Percentiles rank a stretch among this genome's conserved stretches.
Conservation (phyloP, 2,888 invertebrate genomes). For the Craniophora ligustri region DNA sequence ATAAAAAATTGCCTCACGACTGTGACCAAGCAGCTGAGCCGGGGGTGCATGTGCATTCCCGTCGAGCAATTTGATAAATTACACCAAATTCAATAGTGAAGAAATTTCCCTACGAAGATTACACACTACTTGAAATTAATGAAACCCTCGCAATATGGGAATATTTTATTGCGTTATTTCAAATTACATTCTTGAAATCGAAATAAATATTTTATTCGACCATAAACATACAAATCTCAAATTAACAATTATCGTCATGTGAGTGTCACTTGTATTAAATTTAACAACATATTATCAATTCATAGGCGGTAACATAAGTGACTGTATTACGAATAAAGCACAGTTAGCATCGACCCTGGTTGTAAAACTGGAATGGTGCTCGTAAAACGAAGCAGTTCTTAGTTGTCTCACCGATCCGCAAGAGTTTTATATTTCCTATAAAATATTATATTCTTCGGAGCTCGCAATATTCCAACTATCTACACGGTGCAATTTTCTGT, state of each 20-base stretch:
- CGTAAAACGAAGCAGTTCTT: constrained; percentile 58
- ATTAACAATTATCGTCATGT: constrained; percentile 19
- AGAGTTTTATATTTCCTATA: constrained; percentile 61
- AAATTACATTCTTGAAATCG: constrained; percentile 18
- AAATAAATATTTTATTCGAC: constrained; percentile 25
- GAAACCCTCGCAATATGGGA: constrained; percentile 45
- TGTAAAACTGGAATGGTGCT: constrained; percentile 58
- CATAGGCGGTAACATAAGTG: constrained; percentile 50
- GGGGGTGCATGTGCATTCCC: constrained; percentile 79
- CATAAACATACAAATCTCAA: constrained; percentile 31
- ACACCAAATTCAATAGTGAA: constrained; percentile 78
- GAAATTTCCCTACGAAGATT: constrained; percentile 74
- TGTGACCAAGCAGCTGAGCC: constrained; percentile 80
- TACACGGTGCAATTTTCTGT: constrained; percentile 57
- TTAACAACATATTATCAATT: constrained; percentile 48
- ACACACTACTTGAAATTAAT: constrained; percentile 58
- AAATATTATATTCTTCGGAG: constrained; percentile 60
- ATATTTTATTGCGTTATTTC: constrained; percentile 33
- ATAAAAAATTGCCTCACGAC: constrained; percentile 81
- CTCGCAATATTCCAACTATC: constrained; percentile 57
- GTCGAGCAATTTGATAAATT: constrained; percentile 83
- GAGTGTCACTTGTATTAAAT: constrained; percentile 23
- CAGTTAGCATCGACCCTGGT: constrained; percentile 51
- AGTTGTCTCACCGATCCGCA: constrained; percentile 54
- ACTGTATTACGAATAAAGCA: constrained; percentile 54